Evolutionary conservation across 2,797 vertebrate species (phyloP).

Genomic region (Rhinichthys osculus): DNA sequence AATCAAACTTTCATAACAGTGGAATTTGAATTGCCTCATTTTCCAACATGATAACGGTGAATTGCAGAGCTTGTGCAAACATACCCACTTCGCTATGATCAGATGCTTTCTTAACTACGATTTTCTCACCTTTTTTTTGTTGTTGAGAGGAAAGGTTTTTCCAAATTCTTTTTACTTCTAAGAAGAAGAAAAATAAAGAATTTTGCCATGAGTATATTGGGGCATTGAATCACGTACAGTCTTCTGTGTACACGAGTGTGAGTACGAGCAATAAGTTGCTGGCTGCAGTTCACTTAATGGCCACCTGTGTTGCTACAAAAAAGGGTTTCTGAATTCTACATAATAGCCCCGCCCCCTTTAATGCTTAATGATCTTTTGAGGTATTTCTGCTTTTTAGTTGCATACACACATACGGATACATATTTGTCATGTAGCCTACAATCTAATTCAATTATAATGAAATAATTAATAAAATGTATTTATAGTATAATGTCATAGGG

Average conservation of each 20-base stretch:
- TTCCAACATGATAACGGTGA: background rate
- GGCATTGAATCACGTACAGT: no score
- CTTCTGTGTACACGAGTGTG: background rate
- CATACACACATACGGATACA: background rate
- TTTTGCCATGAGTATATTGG: no score
- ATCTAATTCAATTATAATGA: slow-evolving; percentile 1
- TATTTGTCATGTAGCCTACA: background rate
- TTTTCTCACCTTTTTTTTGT: background rate
- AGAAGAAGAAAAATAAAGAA: no score
- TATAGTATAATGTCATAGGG: no score
- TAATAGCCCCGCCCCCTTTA: no score
- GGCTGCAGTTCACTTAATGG: no score
- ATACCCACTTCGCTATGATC: background rate
- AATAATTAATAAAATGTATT: background rate
- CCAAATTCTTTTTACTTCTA: no score
- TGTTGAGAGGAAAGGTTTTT: no score
- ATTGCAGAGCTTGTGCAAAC: background rate
- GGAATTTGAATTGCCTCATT: background rate
- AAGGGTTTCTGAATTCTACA: no score
- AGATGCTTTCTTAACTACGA: background rate
- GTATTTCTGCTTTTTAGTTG: background rate
- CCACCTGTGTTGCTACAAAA: no score
- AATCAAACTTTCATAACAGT: background rate
- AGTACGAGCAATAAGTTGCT: no score
- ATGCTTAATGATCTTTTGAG: background rate